phyloP scores from a whole-genome alignment of 1,140 invertebrate genomes.

The Cataglyphis hispanica region DNA sequence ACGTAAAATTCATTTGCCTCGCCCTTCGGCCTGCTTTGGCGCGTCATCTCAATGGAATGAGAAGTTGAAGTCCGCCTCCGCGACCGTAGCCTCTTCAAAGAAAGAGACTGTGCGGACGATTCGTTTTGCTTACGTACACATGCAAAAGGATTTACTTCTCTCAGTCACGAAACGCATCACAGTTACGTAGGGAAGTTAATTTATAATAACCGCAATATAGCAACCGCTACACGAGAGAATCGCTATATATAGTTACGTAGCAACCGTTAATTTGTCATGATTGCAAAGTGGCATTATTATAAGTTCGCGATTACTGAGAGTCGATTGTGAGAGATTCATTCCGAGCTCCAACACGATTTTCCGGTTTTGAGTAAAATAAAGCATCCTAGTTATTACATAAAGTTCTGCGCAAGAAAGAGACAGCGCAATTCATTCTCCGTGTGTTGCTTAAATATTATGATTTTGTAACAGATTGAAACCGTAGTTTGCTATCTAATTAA shows the following conservation, averaged over 20 bases:
- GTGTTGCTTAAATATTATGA: neutral
- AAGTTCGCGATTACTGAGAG: neutral
- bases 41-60: slow-evolving; percentile 80
- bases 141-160: neutral
- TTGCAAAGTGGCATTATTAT: neutral
- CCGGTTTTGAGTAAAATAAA: neutral
- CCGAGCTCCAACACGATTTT: neutral
- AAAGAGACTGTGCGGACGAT: slow-evolving; percentile 34
- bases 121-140: neutral
- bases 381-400: neutral
- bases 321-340: neutral
- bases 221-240: neutral
- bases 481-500: neutral
- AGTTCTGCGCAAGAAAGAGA: neutral
- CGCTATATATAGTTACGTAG: neutral
- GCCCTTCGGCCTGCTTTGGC: slow-evolving; percentile 36
- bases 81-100: slow-evolving; percentile 44
- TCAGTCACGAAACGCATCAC: neutral
- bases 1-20: slow-evolving; percentile 56
- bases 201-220: neutral
- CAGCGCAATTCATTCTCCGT: too few relatives aligned
- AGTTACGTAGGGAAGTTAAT: neutral
- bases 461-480: neutral
- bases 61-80: slow-evolving; percentile 78
- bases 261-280: slow-evolving; percentile 47